Percentiles rank a stretch among this genome's conserved stretches.
These are phyloP conservation scores for Periparus ater DNA, from an alignment of 2,797 vertebrate species.

Conservation along the genomic window DNA sequence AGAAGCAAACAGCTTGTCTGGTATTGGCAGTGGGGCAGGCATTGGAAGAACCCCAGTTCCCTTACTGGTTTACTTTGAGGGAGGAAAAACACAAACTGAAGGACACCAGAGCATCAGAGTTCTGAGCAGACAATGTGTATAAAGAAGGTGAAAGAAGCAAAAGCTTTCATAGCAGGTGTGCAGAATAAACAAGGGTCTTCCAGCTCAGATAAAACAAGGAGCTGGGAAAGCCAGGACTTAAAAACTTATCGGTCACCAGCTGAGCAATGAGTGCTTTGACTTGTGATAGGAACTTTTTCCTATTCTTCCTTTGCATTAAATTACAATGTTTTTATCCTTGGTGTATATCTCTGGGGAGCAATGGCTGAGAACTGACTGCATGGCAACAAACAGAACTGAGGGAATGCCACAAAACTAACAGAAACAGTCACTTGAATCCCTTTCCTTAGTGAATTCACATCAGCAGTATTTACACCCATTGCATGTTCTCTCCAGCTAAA, in stretches of 20 bases:
- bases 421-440: background rate
- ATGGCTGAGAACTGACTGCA: background rate
- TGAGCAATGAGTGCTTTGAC: background rate
- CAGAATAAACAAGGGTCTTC: background rate
- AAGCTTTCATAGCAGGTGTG: background rate
- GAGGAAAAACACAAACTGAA: background rate
- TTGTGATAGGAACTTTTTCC: background rate
- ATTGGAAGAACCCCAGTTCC: background rate
- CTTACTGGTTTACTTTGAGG: background rate
- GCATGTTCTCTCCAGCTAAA: background rate
- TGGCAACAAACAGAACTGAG: background rate
- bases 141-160: background rate
- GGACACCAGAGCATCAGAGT: background rate
- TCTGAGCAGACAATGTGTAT: background rate
- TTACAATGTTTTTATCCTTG: background rate
- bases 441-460: background rate
- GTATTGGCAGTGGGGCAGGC: background rate
- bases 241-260: background rate
- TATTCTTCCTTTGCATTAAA: background rate
- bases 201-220: background rate
- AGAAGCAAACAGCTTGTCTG: background rate
- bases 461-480: background rate
- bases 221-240: background rate
- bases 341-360: background rate
- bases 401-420: background rate